Conservation (phyloP, 2,888 invertebrate genomes). For the Tholera decimalis region DNA sequence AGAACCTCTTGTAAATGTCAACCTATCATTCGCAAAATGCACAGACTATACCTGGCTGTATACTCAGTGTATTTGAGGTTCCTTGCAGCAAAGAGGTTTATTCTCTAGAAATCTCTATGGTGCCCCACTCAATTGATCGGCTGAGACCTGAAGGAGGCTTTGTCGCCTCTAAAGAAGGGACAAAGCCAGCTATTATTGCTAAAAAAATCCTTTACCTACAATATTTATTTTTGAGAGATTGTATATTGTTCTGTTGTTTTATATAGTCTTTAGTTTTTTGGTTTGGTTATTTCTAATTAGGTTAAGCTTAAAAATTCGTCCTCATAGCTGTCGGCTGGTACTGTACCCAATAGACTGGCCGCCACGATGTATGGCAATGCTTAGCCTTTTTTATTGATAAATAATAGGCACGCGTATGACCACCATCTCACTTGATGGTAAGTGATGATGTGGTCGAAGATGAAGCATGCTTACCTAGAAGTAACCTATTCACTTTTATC, state of each 20-base stretch:
- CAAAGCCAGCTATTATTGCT: conserved; percentile 27
- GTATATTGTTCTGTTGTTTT: background rate
- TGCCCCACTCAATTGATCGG: conserved; percentile 53
- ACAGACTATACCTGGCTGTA: background rate
- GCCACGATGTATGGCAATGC: no score
- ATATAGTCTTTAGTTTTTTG: background rate
- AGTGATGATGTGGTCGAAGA: no score
- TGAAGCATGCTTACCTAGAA: no score
- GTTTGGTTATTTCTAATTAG: no score
- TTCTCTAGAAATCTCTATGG: conserved; percentile 50
- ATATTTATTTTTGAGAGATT: conserved; percentile 10
- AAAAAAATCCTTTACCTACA: conserved; percentile 16
- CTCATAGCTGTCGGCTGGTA: no score
- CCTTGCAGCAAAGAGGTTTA: conserved; percentile 25
- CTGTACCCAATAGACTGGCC: no score
- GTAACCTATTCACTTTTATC: no score
- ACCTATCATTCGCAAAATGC: no score
- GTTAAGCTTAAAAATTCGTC: no score
- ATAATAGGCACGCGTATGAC: no score
- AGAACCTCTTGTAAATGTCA: background rate
- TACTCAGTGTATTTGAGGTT: conserved; percentile 13
- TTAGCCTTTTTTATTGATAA: no score
- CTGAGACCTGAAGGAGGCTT: conserved; percentile 40
- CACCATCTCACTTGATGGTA: no score
- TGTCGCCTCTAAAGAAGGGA: conserved; percentile 26